Evolutionary conservation across 1,140 invertebrate species (phyloP).

Genomic region (Arion vulgaris): DNA sequence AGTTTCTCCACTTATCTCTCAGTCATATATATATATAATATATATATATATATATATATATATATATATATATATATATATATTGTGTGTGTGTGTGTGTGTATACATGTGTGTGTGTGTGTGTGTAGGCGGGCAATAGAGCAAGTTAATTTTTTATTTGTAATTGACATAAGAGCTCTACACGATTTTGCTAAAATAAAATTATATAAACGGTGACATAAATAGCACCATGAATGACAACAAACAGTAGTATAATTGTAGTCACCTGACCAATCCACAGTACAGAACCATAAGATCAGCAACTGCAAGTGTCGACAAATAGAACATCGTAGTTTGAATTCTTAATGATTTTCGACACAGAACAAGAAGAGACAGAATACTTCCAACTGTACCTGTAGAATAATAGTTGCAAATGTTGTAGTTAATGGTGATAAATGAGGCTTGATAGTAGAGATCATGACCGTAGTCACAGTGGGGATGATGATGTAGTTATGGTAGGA

Average conservation of each 20-base stretch:
- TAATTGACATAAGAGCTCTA: too few relatives aligned
- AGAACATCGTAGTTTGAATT: constrained; percentile 58
- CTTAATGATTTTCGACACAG: constrained; percentile 50
- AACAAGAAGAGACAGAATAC: constrained; percentile 57
- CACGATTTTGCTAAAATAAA: too few relatives aligned
- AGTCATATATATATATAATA: not conserved
- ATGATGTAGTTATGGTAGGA: not conserved
- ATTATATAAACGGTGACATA: too few relatives aligned
- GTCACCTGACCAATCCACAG: constrained; percentile 49
- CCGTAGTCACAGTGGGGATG: not conserved
- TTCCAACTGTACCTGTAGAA: constrained; percentile 56
- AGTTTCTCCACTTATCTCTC: too few relatives aligned
- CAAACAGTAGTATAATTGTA: not conserved
- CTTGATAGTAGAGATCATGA: not conserved
- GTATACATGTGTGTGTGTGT: too few relatives aligned
- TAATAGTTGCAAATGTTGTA: not conserved
- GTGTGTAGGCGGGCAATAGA: too few relatives aligned
- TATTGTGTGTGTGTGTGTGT: not conserved
- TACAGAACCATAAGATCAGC: constrained; percentile 57
- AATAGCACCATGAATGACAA: too few relatives aligned
- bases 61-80: not conserved
- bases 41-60: not conserved
- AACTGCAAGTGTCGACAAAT: constrained; percentile 53
- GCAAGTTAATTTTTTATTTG: too few relatives aligned
- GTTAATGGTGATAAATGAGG: not conserved